Evolutionary conservation across 1,140 invertebrate genomes (phyloP), one percentile per base, ranked within the genome.

Genomic region (Frieseomelitta varia): DNA sequence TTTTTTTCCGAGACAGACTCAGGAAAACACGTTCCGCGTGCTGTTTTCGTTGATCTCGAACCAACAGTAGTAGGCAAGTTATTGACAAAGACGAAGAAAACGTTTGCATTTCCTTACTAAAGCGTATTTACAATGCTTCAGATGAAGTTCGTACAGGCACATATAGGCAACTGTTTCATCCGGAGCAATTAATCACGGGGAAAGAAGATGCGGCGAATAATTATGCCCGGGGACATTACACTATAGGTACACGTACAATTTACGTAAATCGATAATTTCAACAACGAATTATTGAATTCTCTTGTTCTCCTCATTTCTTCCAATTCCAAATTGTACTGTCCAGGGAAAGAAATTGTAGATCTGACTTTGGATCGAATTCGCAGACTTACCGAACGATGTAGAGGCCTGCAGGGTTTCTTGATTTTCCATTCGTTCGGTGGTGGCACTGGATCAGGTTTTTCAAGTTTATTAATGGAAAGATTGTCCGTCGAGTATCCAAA

Each of bases 341-440:
- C 95, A 90, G 97, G 96, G 8, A 96, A 96, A 88, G 95, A 96
- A 89, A 95, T 96, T 24, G 90, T 95, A 63, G 93, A 94, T 68
- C 74, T 90, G 3, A 92, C 93, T 47, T 53, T 94, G 73, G 94
- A 95, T 72, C 85, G 93, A 77, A 91, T 94, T 69, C 87, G 91
- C n/a, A 91, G 91, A 87, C 85, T 94, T 1, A 83, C 93, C 1
- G 93, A 94, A 96, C 88, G 96, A 95, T 85, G 96, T 92, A 96
- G 95, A 67, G 96, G 96, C 21, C 96, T 97, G 75, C 97, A 97
- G 92, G 97, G 97, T 90, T 97, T 97, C 10, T 94, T 98, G 2
- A 96, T 98, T 80, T 98, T 99, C 94, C 97, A 98, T 86, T 97
- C 97, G 0, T 98, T 99, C 92, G 98, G 98, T 68, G 98, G 98